Percentiles rank a stretch among this genome's conserved stretches.
Conservation (phyloP, 2,113 vertebrate genomes). For the Argyrosomus japonicus region DNA sequence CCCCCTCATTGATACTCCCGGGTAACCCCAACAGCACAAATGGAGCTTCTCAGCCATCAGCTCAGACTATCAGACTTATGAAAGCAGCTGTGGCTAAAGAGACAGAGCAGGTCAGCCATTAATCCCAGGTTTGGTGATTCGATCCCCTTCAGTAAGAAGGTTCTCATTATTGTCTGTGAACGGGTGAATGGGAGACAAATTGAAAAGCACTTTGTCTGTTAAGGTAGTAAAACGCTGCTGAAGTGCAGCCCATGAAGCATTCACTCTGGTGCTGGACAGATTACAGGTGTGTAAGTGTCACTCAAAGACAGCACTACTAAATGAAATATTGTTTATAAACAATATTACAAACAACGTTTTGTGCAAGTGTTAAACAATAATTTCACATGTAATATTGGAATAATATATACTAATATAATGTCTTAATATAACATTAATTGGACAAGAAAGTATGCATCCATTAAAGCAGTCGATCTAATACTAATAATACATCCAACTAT, state of each 20-base stretch:
- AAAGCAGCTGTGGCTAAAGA: not conserved
- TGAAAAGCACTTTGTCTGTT: constrained; percentile 13
- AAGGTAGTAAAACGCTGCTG: not conserved
- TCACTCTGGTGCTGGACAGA: not conserved
- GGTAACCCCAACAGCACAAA: constrained; percentile 5
- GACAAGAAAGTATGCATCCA: constrained; percentile 17
- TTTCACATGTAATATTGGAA: not conserved
- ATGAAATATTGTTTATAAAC: not conserved
- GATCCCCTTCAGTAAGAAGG: not conserved
- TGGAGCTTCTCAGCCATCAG: constrained; percentile 1
- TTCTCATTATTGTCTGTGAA: not conserved
- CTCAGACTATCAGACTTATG: not conserved
- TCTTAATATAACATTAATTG: constrained; percentile 29
- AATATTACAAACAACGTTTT: not conserved
- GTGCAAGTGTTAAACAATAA: not conserved
- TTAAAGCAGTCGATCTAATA: constrained; percentile 8
- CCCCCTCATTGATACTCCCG: not conserved
- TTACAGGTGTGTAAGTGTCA: not conserved
- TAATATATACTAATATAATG: constrained; percentile 18
- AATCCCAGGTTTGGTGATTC: constrained; percentile 4
- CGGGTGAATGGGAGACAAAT: not conserved
- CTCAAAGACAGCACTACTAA: not conserved
- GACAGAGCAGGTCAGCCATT: not conserved
- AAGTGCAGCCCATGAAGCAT: not conserved
- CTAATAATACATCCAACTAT: constrained; percentile 11